phyloP scores from a whole-genome alignment of 2,113 vertebrate genomes.

The Felis chaus region DNA sequence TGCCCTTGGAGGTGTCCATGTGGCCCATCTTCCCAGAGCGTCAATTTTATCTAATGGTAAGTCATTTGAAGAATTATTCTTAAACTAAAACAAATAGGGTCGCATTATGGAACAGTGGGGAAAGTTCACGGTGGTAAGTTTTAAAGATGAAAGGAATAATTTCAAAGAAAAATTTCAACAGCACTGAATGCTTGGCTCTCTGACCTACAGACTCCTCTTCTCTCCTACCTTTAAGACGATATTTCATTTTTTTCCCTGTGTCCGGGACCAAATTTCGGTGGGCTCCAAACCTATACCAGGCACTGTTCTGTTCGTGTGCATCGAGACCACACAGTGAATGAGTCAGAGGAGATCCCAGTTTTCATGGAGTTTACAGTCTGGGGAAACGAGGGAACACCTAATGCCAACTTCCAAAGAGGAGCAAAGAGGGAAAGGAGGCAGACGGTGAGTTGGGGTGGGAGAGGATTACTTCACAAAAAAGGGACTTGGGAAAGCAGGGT shows the following conservation, averaged over 20 bases:
- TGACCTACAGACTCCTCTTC: background rate
- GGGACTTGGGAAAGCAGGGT: background rate
- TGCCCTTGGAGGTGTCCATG: background rate
- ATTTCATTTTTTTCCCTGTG: background rate
- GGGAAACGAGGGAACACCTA: accelerated
- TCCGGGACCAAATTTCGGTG: background rate
- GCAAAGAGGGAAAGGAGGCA: background rate
- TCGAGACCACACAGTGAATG: background rate
- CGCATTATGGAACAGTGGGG: background rate
- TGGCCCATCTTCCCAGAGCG: background rate
- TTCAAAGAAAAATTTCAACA: background rate
- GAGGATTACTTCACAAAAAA: background rate
- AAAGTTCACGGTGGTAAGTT: background rate
- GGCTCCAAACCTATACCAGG: background rate
- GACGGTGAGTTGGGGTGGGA: no score
- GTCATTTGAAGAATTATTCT: slow-evolving; percentile 5
- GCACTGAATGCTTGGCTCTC: background rate
- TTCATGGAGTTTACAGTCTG: background rate
- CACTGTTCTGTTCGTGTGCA: background rate
- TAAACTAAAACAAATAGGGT: background rate
- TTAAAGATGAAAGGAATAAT: background rate
- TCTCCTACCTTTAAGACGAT: background rate
- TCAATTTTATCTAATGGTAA: background rate
- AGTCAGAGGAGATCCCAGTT: background rate
- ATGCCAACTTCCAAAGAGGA: accelerated